Evolutionary conservation across 2,113 vertebrate species (phyloP), one percentile per base, ranked within the genome.

Genomic region (Pterophyllum scalare): DNA sequence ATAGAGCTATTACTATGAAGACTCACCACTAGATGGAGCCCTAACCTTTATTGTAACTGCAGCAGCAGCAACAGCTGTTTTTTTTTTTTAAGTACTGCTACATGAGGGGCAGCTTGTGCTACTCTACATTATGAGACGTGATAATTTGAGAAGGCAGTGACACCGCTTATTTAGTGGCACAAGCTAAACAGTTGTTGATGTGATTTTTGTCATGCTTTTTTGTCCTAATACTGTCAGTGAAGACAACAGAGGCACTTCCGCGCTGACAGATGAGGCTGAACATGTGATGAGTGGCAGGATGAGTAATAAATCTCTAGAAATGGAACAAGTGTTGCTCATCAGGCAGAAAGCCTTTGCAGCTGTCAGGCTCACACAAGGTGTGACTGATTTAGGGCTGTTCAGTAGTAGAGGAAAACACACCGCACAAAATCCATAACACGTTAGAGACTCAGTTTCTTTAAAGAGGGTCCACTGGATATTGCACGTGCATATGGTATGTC

Each of bases 1-100:
- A 20, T 72, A 3, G 22, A 26, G 14, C 46, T 24, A 43, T 70
- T 40, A 20, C 46, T 54, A 20, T 54, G 31, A 49, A 43, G 19
- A 64, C 14, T 9, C 67, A 38, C 87, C 91, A 87, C 90, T 91
- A 93, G 94, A 90, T 93, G 90, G 90, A 3, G 88, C 77, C n/a
- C 49, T 77, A 54, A 77, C 67, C 87, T 75, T 89, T 59, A 78
- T 83, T 77, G 89, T 89, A 54, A 78, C 24, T 10, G 26, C 19
- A 62, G 59, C 84, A 70, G 24, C 86, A 75, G 77, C 82, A 91
- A 79, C 91, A 91, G 87, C 86, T 93, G 91, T 57, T 72, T 31
- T n/a, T 61, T 33, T 33, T 33, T 33, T 33, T 33, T 33, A 67
- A 76, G 33, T 78, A 9, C 61, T 70, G 77, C 62, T 54, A 26